Conservation (phyloP, 2,113 vertebrate species). For the Odocoileus virginianus region DNA sequence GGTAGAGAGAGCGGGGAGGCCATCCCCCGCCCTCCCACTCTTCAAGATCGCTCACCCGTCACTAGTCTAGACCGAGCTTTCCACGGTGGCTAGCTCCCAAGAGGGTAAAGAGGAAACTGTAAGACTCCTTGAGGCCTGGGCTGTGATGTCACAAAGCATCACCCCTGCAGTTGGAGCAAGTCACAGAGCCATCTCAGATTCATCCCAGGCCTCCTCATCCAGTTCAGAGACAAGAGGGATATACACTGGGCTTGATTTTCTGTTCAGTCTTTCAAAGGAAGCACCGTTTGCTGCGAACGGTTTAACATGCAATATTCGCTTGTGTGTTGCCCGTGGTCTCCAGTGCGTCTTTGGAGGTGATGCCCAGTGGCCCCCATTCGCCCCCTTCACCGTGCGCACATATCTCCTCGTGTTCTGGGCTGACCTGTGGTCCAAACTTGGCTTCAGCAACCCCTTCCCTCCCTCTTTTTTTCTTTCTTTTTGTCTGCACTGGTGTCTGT, state of each 20-base stretch:
- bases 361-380: no score
- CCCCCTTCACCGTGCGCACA: not conserved
- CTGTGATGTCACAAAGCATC: not conserved
- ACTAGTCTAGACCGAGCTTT: not conserved
- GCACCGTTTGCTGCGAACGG: not conserved
- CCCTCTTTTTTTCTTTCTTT: not conserved
- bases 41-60: not conserved
- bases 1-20: not conserved
- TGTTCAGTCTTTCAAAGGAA: not conserved
- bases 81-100: not conserved
- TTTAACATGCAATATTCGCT: not conserved
- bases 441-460: not conserved
- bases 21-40: rapidly evolving
- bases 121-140: not conserved
- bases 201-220: not conserved
- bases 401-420: not conserved
- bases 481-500: not conserved
- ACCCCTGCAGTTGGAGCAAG: not conserved
- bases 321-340: not conserved
- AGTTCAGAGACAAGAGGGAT: not conserved
- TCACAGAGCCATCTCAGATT: not conserved
- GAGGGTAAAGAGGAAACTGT: not conserved
- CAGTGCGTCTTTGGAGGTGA: not conserved
- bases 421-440: not conserved
- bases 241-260: not conserved